Evolutionary conservation across 2,113 vertebrate genomes (phyloP).

Genomic region (Nasalis larvatus): DNA sequence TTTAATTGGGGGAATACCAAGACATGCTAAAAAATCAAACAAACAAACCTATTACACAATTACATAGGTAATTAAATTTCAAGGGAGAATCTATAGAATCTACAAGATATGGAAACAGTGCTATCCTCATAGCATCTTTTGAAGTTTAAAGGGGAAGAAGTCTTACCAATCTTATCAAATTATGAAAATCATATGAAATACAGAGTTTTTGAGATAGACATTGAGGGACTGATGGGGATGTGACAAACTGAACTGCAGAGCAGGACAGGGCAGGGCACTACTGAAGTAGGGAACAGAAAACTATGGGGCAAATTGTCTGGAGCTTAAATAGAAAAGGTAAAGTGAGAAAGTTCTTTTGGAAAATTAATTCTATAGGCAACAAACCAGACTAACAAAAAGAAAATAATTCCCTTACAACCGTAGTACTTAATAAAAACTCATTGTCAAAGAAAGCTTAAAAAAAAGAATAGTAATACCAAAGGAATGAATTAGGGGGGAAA

Average conservation of each 20-base stretch:
- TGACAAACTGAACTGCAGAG: not conserved
- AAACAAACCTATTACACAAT: not conserved
- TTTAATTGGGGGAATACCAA: not conserved
- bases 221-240: not conserved
- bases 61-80: not conserved
- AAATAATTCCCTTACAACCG: not conserved
- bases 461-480: not conserved
- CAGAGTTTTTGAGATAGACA: not conserved
- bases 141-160: not conserved
- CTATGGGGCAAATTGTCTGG: not conserved
- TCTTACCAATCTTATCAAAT: not conserved
- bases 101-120: not conserved
- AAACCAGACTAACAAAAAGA: not conserved
- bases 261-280: not conserved
- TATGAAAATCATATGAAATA: not conserved
- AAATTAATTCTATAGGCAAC: slow-evolving; percentile 30
- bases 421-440: slow-evolving; percentile 30
- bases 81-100: not conserved
- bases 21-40: not conserved
- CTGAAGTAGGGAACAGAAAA: not conserved
- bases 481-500: not conserved
- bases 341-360: not conserved
- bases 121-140: not conserved
- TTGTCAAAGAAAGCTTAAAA: slow-evolving; percentile 2
- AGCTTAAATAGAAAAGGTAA: not conserved